Base-by-base conservation (phyloP, 1,140 invertebrate species). In the Drosophila kohkoa region DNA sequence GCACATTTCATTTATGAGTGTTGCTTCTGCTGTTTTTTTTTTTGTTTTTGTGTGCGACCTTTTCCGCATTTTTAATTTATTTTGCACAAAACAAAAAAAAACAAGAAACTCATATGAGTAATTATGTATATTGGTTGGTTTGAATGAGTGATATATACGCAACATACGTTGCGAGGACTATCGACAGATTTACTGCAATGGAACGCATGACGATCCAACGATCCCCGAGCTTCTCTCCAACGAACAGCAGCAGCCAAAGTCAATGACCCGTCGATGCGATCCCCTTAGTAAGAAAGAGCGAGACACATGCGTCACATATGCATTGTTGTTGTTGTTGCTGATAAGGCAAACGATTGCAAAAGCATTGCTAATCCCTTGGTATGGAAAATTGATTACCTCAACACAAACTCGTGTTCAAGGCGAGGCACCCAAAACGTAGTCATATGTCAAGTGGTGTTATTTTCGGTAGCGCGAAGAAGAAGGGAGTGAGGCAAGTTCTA, bases 101-200 rank as follows among this genome's bases (percentile, higher is more conserved):
- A 20, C 20, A 20, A 20, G 20, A 20, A 25, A 15, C 16, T 43
- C 55, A 67, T 20, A 49, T 70, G 51, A 70, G 66, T 75, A 70
- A 75, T 70, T 55, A 51, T 51, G 41, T 43, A n/a, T 43, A 75
- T 70, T 69, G 57, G 25, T 16, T 51, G 64, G 59, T n/a, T 68
- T 13, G 57, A 63, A 63, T 70, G 72, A 75, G 66, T 75, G 66
- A 75, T 75, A 75, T 70, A 75, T 70, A 75, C 20, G 51, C 28
- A 54, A 8, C 49, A 52, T 71, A 46, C 51, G 46, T 52, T 25
- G 43, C 45, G 46, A 43, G 59, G 13, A 48, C 74, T 77, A 85
- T 86, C 80, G 82, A 85, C 82, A 87, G 82, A 85, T 85, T 85
- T 85, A 85, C 82, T 86, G 81, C 81, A 81, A 78, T 86, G 85